A percentile compares a stretch with the other conserved stretches of the same genome.
phyloP scores from a whole-genome alignment of 1,140 invertebrate genomes.

The Zaprionus ornatus region DNA sequence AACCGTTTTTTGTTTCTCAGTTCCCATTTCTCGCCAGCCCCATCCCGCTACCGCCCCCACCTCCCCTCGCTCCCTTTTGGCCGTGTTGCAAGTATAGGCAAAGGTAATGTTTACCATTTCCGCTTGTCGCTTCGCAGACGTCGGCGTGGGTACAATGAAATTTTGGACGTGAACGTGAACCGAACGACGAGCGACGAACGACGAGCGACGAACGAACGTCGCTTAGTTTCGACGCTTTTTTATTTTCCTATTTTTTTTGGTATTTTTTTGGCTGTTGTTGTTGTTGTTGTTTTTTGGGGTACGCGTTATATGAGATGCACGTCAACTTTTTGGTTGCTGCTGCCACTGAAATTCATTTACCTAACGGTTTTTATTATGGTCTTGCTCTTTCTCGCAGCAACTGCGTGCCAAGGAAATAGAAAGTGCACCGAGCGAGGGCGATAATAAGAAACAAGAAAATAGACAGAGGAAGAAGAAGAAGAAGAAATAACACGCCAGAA shows the following conservation, averaged over 20 bases:
- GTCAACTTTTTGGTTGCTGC: slow-evolving; percentile 63
- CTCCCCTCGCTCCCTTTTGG: neutral
- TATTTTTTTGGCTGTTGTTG: slow-evolving; percentile 1
- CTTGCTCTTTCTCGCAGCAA: slow-evolving; percentile 28
- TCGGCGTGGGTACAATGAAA: slow-evolving; percentile 75
- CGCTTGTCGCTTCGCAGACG: slow-evolving; percentile 71
- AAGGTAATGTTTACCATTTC: slow-evolving; percentile 79
- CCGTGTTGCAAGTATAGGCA: slow-evolving; percentile 68
- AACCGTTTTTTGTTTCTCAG: slow-evolving; percentile 55
- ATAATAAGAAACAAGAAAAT: slow-evolving; percentile 38
- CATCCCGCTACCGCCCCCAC: neutral
- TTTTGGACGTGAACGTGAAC: slow-evolving; percentile 68
- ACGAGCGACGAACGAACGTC: slow-evolving; percentile 48
- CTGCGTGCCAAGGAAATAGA: slow-evolving; percentile 63
- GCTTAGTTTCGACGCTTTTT: slow-evolving; percentile 37
- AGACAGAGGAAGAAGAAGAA: neutral
- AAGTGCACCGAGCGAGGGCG: slow-evolving; percentile 44
- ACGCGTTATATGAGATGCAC: slow-evolving; percentile 80
- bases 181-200: slow-evolving; percentile 23
- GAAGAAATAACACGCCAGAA: neutral
- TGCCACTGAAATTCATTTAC: slow-evolving; percentile 72
- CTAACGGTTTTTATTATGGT: slow-evolving; percentile 60
- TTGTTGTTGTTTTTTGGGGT: slow-evolving; percentile 28
- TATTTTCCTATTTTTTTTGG: slow-evolving; percentile 3
- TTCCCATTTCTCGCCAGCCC: slow-evolving; percentile 51